Conservation (phyloP, 2,113 vertebrate species). For the Nansenia antarctica region DNA sequence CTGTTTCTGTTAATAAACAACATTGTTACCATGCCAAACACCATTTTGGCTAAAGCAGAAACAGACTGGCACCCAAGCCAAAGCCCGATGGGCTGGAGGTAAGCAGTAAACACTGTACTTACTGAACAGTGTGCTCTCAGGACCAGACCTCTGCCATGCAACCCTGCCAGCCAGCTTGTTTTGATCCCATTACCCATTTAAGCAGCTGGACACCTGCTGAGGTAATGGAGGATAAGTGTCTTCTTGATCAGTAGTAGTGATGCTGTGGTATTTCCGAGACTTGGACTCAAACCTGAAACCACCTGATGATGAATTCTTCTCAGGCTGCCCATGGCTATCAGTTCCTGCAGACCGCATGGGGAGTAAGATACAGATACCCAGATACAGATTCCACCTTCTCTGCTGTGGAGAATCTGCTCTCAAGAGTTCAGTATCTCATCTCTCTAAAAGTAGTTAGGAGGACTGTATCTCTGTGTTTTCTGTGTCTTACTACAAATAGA, state of each 20-base stretch:
- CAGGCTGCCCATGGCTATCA: neutral
- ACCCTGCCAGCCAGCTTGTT: slow-evolving; percentile 34
- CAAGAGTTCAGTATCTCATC: too few relatives aligned
- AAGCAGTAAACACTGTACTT: slow-evolving; percentile 42
- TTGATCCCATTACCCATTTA: slow-evolving; percentile 24
- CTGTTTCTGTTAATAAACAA: slow-evolving; percentile 15
- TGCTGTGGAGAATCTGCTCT: too few relatives aligned
- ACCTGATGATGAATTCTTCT: slow-evolving; percentile 61
- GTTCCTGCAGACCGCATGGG: neutral
- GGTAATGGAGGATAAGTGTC: slow-evolving; percentile 54
- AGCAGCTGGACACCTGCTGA: slow-evolving; percentile 58
- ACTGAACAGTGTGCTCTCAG: neutral
- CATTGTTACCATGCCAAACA: slow-evolving; percentile 16
- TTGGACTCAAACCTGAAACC: slow-evolving; percentile 52
- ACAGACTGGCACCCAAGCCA: neutral
- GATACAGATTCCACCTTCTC: too few relatives aligned
- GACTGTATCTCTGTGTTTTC: too few relatives aligned
- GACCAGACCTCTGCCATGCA: slow-evolving; percentile 15
- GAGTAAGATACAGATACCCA: too few relatives aligned
- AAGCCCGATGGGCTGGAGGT: neutral
- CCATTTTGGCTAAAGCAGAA: slow-evolving; percentile 12
- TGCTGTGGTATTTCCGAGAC: slow-evolving; percentile 55
- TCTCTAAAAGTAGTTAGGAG: too few relatives aligned
- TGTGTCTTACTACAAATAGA: too few relatives aligned
- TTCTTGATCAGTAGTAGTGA: slow-evolving; percentile 46